A percentile compares a stretch with the other conserved stretches of the same genome.
Evolutionary conservation across 2,113 vertebrate genomes (phyloP).

Genomic region (Aphelocoma coerulescens): DNA sequence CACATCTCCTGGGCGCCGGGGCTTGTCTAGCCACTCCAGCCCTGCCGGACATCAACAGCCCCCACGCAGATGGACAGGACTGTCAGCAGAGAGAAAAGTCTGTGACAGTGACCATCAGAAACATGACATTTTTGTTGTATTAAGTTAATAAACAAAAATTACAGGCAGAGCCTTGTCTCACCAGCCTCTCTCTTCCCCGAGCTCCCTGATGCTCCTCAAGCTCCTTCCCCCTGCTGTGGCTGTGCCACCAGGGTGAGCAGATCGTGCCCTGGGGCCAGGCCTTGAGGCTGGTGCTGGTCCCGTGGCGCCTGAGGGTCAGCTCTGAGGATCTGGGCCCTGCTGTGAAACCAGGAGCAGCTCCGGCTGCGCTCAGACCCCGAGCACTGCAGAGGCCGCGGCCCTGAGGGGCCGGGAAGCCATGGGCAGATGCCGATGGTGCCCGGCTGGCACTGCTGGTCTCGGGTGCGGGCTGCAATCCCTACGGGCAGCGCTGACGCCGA

Average conservation of each 20-base stretch:
- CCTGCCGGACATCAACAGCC: neutral
- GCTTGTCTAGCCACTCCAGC: neutral
- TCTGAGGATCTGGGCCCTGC: too few relatives aligned
- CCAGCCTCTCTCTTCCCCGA: neutral
- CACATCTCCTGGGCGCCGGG: neutral
- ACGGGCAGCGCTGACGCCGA: too few relatives aligned
- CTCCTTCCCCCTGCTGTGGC: neutral
- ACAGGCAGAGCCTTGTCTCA: neutral
- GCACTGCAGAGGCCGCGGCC: too few relatives aligned
- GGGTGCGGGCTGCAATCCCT: too few relatives aligned
- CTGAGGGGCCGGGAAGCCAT: too few relatives aligned
- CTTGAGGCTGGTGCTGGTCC: neutral
- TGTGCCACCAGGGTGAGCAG: neutral
- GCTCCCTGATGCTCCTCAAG: neutral
- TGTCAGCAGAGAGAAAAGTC: neutral
- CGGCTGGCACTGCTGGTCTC: too few relatives aligned
- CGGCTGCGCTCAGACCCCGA: too few relatives aligned
- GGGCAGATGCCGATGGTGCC: too few relatives aligned
- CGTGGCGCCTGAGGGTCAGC: too few relatives aligned
- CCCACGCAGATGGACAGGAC: neutral
- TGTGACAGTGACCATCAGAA: neutral
- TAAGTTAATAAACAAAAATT: neutral
- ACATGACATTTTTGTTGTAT: accelerated
- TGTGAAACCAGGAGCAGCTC: too few relatives aligned
- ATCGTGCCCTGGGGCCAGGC: neutral